Percentiles rank a stretch among this genome's conserved stretches.
Evolutionary conservation across 1,140 invertebrate genomes (phyloP).

Genomic region (Physella acuta): DNA sequence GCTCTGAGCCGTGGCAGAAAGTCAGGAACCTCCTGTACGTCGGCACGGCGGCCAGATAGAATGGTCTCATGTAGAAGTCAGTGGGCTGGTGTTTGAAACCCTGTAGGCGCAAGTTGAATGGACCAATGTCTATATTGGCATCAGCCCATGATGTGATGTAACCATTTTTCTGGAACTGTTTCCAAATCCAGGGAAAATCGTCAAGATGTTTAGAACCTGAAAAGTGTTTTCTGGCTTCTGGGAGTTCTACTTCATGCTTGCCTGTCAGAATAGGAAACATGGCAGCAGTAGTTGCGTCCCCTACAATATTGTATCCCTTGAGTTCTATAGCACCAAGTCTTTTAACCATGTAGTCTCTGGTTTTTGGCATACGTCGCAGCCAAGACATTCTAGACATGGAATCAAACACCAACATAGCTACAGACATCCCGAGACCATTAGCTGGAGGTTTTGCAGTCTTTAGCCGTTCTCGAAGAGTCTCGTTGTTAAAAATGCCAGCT

Average conservation of each 20-base stretch:
- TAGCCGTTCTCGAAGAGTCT: slow-evolving; percentile 15
- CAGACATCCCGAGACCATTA: slow-evolving; percentile 67
- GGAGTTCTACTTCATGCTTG: slow-evolving; percentile 74
- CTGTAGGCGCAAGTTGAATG: slow-evolving; percentile 86
- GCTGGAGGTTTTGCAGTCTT: slow-evolving; percentile 13
- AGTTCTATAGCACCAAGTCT: slow-evolving; percentile 71
- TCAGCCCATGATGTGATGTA: slow-evolving; percentile 79
- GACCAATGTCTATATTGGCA: slow-evolving; percentile 72
- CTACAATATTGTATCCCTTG: slow-evolving; percentile 87
- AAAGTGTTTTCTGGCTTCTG: slow-evolving; percentile 72
- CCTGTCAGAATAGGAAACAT: slow-evolving; percentile 87
- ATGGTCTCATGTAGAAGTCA: slow-evolving; percentile 86
- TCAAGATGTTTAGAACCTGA: slow-evolving; percentile 70
- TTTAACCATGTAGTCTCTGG: slow-evolving; percentile 75
- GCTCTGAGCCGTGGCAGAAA: too few species aligned
- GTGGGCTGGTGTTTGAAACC: slow-evolving; percentile 83
- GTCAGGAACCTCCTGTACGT: too few species aligned
- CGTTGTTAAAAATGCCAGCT: slow-evolving; percentile 38
- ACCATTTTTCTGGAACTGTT: slow-evolving; percentile 62
- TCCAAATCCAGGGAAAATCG: slow-evolving; percentile 71
- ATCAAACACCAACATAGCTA: slow-evolving; percentile 88
- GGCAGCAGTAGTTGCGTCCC: slow-evolving; percentile 91
- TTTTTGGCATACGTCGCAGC: slow-evolving; percentile 80
- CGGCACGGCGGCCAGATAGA: too few species aligned
- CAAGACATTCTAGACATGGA: slow-evolving; percentile 85